These are phyloP conservation scores for Sabatieria punctata DNA, from an alignment of 2,888 invertebrate genomes.

Conservation along the genomic window DNA sequence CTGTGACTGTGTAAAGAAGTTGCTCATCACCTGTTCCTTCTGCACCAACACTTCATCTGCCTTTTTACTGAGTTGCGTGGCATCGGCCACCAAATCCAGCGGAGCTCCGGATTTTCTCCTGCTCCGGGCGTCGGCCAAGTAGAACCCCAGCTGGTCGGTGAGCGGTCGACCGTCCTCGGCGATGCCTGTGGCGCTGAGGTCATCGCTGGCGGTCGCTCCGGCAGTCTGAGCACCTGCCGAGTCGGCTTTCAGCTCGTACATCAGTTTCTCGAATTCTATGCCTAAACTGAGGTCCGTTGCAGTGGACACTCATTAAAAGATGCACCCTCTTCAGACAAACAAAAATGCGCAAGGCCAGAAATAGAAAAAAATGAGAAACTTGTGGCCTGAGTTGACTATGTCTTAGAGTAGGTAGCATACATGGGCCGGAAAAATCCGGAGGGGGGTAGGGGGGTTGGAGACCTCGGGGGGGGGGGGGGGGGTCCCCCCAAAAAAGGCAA, in stretches of 20 bases:
- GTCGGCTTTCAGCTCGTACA: not conserved
- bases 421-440: too few relatives aligned
- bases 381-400: too few relatives aligned
- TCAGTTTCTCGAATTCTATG: slow-evolving; percentile 18
- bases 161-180: slow-evolving; percentile 1
- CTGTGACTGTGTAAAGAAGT: too few relatives aligned
- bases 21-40: slow-evolving; percentile 13
- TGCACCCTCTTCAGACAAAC: too few relatives aligned
- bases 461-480: too few relatives aligned
- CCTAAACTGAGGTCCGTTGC: too few relatives aligned
- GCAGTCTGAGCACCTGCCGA: not conserved
- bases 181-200: not conserved
- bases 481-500: too few relatives aligned
- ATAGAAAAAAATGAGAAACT: not conserved
- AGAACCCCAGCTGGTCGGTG: slow-evolving; percentile 20
- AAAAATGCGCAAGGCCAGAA: too few relatives aligned
- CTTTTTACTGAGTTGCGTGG: slow-evolving; percentile 16
- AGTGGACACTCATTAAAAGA: too few relatives aligned
- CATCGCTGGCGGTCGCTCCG: slow-evolving; percentile 6
- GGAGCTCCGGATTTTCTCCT: not conserved
- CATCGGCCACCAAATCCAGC: slow-evolving; percentile 18
- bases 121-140: slow-evolving; percentile 8
- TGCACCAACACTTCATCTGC: slow-evolving; percentile 16
- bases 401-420: too few relatives aligned
- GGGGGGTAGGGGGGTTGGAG: too few relatives aligned